These are phyloP conservation scores for Megastigmus dorsalis DNA, from an alignment of 2,888 invertebrate species.

Conservation along the genomic window DNA sequence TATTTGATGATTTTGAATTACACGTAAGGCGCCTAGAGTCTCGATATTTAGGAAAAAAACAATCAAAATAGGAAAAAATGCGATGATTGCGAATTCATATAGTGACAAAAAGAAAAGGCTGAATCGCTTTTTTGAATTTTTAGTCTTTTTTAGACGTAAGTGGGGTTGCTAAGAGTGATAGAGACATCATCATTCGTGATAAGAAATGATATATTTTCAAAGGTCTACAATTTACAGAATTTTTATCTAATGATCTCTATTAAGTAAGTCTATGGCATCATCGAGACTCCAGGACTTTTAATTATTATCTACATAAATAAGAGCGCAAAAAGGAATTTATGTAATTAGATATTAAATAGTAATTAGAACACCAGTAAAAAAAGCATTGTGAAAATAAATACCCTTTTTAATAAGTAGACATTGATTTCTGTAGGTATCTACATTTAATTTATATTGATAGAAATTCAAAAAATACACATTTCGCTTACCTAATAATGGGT, in stretches of 20 bases:
- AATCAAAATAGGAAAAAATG: slow-evolving; percentile 36
- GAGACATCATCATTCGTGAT: slow-evolving; percentile 22
- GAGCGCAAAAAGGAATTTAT: slow-evolving; percentile 10
- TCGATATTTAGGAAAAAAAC: slow-evolving; percentile 35
- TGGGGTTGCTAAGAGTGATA: slow-evolving; percentile 12
- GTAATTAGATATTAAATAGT: background rate
- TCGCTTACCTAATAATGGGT: background rate
- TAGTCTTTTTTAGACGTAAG: slow-evolving; percentile 19
- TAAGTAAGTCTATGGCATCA: slow-evolving; percentile 2
- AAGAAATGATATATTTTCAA: slow-evolving; percentile 31
- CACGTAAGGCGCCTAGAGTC: slow-evolving; percentile 38
- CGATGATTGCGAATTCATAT: slow-evolving; percentile 19
- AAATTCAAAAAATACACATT: too few relatives aligned
- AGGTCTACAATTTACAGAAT: slow-evolving; percentile 19
- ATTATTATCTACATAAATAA: slow-evolving; percentile 35
- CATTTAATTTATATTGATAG: too few relatives aligned
- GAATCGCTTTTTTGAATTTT: slow-evolving; percentile 35
- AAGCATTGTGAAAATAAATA: background rate
- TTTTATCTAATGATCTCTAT: slow-evolving; percentile 20
- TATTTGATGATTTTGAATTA: slow-evolving; percentile 35
- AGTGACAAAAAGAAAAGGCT: slow-evolving; percentile 19
- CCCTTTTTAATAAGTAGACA: background rate
- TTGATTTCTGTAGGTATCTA: too few relatives aligned
- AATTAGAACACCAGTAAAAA: slow-evolving; percentile 11
- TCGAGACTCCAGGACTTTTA: slow-evolving; percentile 39